Evolutionary conservation across 2,888 invertebrate species (phyloP).

Genomic region (Hydraecia micacea): DNA sequence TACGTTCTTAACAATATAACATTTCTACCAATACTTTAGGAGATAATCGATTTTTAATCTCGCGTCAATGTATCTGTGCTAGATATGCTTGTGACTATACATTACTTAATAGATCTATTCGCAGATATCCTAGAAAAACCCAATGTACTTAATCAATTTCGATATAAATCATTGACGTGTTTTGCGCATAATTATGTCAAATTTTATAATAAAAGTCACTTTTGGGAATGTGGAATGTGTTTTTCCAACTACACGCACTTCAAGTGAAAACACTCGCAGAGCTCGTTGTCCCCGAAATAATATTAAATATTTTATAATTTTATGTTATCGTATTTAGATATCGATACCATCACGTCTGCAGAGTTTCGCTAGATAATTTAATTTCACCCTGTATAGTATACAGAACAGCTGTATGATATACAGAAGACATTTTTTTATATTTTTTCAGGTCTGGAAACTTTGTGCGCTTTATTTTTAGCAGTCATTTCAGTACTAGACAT

Average conservation of each 20-base stretch:
- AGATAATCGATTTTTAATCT: background rate
- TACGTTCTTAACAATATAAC: background rate
- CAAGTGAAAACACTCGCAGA: too few species aligned
- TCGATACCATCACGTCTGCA: too few species aligned
- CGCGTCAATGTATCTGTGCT: background rate
- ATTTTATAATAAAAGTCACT: background rate
- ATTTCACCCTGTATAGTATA: too few species aligned
- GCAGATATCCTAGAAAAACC: constrained; percentile 14
- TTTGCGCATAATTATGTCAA: background rate
- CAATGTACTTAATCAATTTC: constrained; percentile 12
- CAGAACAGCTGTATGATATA: background rate
- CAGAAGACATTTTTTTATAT: background rate
- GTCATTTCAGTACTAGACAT: background rate
- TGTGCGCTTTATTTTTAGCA: background rate
- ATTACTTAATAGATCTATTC: background rate
- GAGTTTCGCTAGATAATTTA: too few species aligned
- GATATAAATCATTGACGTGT: constrained; percentile 16
- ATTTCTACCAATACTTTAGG: background rate
- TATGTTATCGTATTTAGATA: too few species aligned
- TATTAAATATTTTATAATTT: too few species aligned
- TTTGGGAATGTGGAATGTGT: background rate
- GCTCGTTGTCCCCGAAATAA: too few species aligned
- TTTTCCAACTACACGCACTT: too few species aligned
- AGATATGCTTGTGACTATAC: background rate
- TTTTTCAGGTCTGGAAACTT: background rate